Conservation (phyloP, 2,888 invertebrate species). For the Sclerodermus sp. region DNA sequence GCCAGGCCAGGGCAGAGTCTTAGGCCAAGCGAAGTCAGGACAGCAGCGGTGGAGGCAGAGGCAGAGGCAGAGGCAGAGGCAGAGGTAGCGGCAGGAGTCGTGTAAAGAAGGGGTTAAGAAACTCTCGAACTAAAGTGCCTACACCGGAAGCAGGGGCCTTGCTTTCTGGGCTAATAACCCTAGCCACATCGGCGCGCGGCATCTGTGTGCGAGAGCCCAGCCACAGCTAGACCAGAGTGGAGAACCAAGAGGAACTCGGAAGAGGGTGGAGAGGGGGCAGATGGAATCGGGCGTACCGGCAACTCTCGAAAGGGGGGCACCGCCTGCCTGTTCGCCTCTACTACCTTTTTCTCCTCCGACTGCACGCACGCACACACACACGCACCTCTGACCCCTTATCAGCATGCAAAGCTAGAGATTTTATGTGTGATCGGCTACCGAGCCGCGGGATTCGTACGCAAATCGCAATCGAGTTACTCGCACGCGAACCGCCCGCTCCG, state of each 20-base stretch:
- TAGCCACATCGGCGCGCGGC: conserved; percentile 52
- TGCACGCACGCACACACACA: conserved; percentile 11
- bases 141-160: conserved; percentile 58
- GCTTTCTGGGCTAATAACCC: conserved; percentile 59
- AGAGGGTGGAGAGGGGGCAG: conserved; percentile 1
- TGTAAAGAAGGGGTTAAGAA: conserved; percentile 56
- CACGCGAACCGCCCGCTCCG: conserved; percentile 11
- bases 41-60: conserved; percentile 4
- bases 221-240: not conserved
- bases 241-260: not conserved
- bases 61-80: no score
- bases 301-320: conserved; percentile 5
- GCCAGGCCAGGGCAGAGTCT: conserved; percentile 29
- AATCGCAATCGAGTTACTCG: conserved; percentile 38
- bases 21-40: conserved; percentile 22
- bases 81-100: conserved; percentile 29
- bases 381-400: conserved; percentile 37
- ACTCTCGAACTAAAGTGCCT: conserved; percentile 54
- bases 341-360: no score
- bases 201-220: conserved; percentile 34
- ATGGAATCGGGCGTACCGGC: not conserved
- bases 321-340: conserved; percentile 11
- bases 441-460: conserved; percentile 39
- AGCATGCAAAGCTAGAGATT: conserved; percentile 46
- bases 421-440: conserved; percentile 44